These are phyloP conservation scores for Andrena fulva DNA, from an alignment of 2,888 invertebrate genomes.

Conservation along the genomic window DNA sequence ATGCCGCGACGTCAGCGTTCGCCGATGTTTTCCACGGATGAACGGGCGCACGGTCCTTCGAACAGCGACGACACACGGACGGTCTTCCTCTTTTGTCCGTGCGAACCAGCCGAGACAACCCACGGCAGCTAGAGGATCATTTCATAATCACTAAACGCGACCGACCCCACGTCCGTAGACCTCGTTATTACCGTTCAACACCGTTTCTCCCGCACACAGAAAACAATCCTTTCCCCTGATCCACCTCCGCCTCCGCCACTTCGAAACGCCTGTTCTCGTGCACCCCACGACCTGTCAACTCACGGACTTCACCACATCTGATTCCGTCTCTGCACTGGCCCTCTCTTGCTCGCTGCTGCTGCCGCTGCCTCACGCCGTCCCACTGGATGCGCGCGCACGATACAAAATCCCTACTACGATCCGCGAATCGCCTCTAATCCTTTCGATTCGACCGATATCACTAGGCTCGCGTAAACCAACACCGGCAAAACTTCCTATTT, in stretches of 20 bases:
- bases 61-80: constrained; percentile 49
- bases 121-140: constrained; percentile 65
- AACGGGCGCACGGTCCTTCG: constrained; percentile 51
- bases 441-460: constrained; percentile 37
- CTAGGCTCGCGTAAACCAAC: constrained; percentile 40
- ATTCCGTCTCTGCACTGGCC: constrained; percentile 66
- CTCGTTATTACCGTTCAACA: constrained; percentile 49
- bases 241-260: constrained; percentile 65
- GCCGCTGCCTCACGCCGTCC: constrained; percentile 63
- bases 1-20: constrained; percentile 60
- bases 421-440: constrained; percentile 28
- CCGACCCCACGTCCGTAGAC: constrained; percentile 46
- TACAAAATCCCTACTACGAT: constrained; percentile 54
- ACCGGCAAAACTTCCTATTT: background rate
- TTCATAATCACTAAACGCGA: constrained; percentile 61
- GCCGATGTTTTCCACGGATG: constrained; percentile 53
- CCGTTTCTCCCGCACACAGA: constrained; percentile 66
- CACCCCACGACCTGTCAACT: constrained; percentile 77
- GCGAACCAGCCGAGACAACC: constrained; percentile 52
- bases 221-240: constrained; percentile 65
- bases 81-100: constrained; percentile 55
- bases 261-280: constrained; percentile 70
- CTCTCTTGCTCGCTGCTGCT: constrained; percentile 66
- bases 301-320: constrained; percentile 75
- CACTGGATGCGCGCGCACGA: constrained; percentile 50